Conservation (phyloP, 2,113 vertebrate species). For the Cyanoramphus novaezelandiae region DNA sequence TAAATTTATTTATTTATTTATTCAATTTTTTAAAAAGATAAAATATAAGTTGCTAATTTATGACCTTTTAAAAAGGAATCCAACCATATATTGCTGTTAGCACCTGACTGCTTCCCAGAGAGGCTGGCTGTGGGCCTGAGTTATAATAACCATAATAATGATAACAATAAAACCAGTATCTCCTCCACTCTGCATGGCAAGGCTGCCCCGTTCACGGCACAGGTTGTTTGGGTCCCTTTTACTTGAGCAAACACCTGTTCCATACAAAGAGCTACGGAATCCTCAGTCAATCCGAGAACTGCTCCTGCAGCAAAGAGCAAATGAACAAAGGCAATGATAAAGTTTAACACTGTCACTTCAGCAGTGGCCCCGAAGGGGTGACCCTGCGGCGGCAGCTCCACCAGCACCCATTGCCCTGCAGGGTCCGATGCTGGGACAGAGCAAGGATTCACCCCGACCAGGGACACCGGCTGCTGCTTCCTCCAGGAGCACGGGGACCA, state of each 20-base stretch:
- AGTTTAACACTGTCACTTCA: not conserved
- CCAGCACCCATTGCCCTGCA: not conserved
- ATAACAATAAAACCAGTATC: conserved; percentile 2
- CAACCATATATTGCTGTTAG: conserved; percentile 27
- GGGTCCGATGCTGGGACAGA: not conserved
- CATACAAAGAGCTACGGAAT: not conserved
- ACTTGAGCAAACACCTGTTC: not conserved
- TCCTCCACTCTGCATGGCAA: conserved; percentile 55
- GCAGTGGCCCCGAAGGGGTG: not conserved
- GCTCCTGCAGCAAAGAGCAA: not conserved
- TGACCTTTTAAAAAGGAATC: conserved; percentile 17
- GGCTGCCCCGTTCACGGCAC: conserved; percentile 18
- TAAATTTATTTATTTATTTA: conserved; percentile 32
- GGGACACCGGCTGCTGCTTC: not conserved
- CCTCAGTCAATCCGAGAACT: not conserved
- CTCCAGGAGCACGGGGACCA: not conserved
- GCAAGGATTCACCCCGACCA: not conserved
- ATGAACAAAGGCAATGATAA: not conserved
- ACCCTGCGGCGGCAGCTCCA: not conserved
- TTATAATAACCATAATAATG: not conserved
- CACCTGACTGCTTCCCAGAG: conserved; percentile 29
- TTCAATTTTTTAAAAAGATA: conserved; percentile 44
- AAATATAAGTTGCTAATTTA: conserved; percentile 52
- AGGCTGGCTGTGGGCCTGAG: conserved; percentile 4
- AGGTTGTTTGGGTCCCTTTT: not conserved